phyloP scores from a whole-genome alignment of 2,888 invertebrate species.

The Xanthorhoe designata region DNA sequence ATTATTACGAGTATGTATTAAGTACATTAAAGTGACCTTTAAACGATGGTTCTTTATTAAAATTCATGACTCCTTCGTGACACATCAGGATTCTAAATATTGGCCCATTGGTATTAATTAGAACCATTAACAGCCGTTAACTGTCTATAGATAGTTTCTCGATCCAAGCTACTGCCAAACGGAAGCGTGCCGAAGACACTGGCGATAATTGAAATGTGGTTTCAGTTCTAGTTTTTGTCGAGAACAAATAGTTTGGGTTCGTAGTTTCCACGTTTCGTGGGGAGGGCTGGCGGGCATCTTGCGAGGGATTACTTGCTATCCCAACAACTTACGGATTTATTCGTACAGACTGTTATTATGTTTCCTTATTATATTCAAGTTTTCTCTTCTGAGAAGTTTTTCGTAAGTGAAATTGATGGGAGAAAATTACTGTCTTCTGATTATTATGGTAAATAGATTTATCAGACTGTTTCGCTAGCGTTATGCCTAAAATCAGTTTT shows the following conservation, averaged over 20 bases:
- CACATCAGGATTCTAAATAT: too few relatives aligned
- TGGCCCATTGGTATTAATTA: too few relatives aligned
- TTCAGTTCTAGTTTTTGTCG: slow-evolving; percentile 1
- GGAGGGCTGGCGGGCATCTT: slow-evolving; percentile 55
- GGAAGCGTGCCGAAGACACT: too few relatives aligned
- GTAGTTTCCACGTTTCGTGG: slow-evolving; percentile 50
- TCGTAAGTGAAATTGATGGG: slow-evolving; percentile 36
- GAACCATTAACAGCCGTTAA: too few relatives aligned
- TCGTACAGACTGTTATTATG: slow-evolving; percentile 46
- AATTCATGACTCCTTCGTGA: too few relatives aligned
- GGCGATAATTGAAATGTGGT: too few relatives aligned
- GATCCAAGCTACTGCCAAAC: too few relatives aligned
- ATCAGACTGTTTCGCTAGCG: neutral
- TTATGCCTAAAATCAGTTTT: neutral
- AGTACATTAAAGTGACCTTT: too few relatives aligned
- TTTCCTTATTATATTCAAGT: slow-evolving; percentile 43
- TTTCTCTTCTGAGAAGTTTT: slow-evolving; percentile 31
- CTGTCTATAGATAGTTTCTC: too few relatives aligned
- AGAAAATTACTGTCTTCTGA: slow-evolving; percentile 13
- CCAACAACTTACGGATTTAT: slow-evolving; percentile 59
- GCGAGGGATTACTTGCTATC: slow-evolving; percentile 52
- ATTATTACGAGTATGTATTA: too few relatives aligned
- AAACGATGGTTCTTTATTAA: too few relatives aligned
- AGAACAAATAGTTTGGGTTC: slow-evolving; percentile 45
- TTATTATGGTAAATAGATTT: neutral